Evolutionary conservation across 2,797 vertebrate genomes (phyloP).

Genomic region (Gallinago stenura): DNA sequence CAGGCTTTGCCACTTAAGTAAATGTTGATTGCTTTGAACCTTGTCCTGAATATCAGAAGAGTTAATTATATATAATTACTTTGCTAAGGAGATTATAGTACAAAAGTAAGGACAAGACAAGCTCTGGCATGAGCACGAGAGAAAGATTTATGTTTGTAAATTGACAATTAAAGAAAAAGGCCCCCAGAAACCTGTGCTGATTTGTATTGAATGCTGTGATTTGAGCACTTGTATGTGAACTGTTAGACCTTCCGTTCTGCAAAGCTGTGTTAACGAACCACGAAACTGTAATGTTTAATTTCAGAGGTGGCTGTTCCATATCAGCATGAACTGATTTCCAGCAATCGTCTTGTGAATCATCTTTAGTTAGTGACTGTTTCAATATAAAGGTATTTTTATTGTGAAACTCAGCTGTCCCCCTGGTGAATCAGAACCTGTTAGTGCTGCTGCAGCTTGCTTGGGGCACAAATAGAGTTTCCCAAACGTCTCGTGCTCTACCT

Average conservation of each 20-base stretch:
- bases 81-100: not conserved
- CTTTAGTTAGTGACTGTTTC: not conserved
- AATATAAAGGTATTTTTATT: not conserved
- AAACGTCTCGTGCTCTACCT: not conserved
- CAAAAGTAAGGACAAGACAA: slow-evolving; percentile 23
- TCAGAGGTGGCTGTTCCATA: not conserved
- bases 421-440: not conserved
- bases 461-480: not conserved
- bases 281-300: not conserved
- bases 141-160: not conserved
- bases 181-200: not conserved
- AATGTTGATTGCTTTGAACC: slow-evolving; percentile 25
- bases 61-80: not conserved
- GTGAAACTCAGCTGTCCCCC: not conserved
- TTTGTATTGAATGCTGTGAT: not conserved
- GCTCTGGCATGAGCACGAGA: not conserved
- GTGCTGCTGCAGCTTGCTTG: not conserved
- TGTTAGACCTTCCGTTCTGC: not conserved
- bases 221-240: not conserved
- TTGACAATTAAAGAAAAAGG: not conserved
- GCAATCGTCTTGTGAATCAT: not conserved
- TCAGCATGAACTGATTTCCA: not conserved
- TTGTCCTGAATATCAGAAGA: slow-evolving; percentile 19
- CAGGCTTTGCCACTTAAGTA: not conserved
- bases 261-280: not conserved